Conservation (phyloP, 2,113 vertebrate genomes). For the Oncorhynchus nerka region DNA sequence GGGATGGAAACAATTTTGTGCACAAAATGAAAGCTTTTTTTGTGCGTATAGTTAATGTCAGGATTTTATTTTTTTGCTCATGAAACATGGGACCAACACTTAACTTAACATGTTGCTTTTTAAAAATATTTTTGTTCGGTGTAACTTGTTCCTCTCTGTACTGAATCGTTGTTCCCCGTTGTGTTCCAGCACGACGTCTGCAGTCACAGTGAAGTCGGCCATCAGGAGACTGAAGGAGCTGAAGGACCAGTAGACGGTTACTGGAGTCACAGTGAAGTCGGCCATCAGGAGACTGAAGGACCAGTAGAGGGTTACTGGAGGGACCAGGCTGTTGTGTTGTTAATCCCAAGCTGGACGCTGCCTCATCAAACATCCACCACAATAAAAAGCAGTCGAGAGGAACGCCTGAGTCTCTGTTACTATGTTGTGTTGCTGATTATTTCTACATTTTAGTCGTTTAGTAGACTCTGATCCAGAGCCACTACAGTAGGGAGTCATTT, state of each 20-base stretch:
- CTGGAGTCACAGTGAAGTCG: constrained; percentile 91
- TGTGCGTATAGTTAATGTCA: background rate
- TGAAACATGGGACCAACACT: no score
- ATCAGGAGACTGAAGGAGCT: constrained; percentile 98
- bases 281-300: constrained; percentile 98
- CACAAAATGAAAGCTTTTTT: no score
- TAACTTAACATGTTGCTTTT: no score
- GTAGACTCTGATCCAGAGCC: no score
- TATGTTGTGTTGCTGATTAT: background rate
- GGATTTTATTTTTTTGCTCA: background rate
- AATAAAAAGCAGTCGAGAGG: constrained; percentile 64
- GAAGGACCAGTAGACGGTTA: constrained; percentile 91
- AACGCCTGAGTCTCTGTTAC: constrained; percentile 31
- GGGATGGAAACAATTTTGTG: no score
- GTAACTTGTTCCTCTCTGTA: no score
- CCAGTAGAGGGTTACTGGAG: constrained; percentile 80
- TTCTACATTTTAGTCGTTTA: no score
- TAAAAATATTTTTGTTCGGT: background rate
- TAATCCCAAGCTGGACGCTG: constrained; percentile 57
- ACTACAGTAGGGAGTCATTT: no score
- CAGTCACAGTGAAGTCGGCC: constrained; percentile 97
- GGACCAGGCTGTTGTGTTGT: constrained; percentile 19
- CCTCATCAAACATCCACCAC: constrained; percentile 31
- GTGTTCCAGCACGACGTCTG: constrained; percentile 90
- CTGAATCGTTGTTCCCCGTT: background rate